phyloP scores from a whole-genome alignment of 2,797 vertebrate genomes.

The Hippoglossus hippoglossus region DNA sequence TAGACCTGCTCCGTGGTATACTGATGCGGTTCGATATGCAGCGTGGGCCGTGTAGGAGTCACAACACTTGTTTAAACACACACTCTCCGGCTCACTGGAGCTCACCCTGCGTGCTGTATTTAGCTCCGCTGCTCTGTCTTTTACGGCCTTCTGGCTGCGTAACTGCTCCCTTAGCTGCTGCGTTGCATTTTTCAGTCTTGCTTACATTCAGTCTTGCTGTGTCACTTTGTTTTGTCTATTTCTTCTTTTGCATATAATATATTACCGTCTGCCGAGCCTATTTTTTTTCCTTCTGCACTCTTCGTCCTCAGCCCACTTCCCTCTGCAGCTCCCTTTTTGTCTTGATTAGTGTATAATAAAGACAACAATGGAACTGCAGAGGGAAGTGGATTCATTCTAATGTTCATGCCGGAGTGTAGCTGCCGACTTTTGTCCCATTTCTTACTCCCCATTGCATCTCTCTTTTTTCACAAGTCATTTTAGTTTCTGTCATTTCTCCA shows the following conservation, averaged over 20 bases:
- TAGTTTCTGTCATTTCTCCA: constrained; percentile 30
- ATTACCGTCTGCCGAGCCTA: constrained; percentile 20
- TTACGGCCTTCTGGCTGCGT: constrained; percentile 53
- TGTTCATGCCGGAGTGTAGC: neutral
- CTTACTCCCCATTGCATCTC: constrained; percentile 7
- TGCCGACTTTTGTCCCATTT: constrained; percentile 22
- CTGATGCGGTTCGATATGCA: constrained; percentile 77
- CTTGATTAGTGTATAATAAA: constrained; percentile 29
- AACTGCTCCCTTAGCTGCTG: constrained; percentile 58
- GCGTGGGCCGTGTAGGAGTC: constrained; percentile 78
- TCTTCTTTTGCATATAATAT: constrained; percentile 26
- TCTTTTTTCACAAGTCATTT: constrained; percentile 30
- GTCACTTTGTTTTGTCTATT: constrained; percentile 41
- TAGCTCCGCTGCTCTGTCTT: constrained; percentile 62
- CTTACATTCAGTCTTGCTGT: constrained; percentile 57
- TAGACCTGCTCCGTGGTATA: constrained; percentile 69
- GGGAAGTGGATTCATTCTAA: constrained; percentile 14
- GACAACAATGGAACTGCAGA: neutral
- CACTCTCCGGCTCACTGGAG: constrained; percentile 66
- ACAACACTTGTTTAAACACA: constrained; percentile 75
- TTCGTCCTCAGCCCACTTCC: constrained; percentile 16
- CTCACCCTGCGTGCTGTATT: constrained; percentile 66
- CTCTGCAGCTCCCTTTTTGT: constrained; percentile 25
- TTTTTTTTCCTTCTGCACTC: constrained; percentile 14
- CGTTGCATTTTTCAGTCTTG: constrained; percentile 53